Percentiles rank a stretch among this genome's conserved stretches.
Conservation (phyloP, 30 jellyfish, hydroid and myxozoan genomes). For the Chironex yamaguchii region DNA sequence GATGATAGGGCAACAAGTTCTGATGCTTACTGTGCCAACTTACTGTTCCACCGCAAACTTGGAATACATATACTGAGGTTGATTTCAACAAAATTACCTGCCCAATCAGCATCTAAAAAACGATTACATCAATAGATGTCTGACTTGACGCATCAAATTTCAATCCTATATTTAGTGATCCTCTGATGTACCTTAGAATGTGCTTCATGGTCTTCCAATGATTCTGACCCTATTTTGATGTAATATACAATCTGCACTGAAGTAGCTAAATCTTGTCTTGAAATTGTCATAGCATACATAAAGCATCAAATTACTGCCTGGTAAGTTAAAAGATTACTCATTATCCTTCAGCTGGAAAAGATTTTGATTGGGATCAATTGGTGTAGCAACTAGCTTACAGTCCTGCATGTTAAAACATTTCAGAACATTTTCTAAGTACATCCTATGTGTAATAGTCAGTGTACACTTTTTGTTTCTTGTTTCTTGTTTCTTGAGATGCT, state of each 20-base stretch:
- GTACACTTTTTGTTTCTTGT: no score
- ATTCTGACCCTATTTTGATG: slow-evolving; percentile 30
- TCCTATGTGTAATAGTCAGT: slow-evolving; percentile 40
- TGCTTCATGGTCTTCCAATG: slow-evolving; percentile 47
- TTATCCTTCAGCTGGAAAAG: slow-evolving; percentile 29
- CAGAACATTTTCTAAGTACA: neutral
- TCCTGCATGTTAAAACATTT: slow-evolving; percentile 18
- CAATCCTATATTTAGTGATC: slow-evolving; percentile 43
- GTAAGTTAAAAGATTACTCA: slow-evolving; percentile 9
- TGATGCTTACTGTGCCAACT: slow-evolving; percentile 50
- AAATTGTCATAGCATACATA: slow-evolving; percentile 35
- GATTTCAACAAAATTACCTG: no score
- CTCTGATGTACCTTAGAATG: slow-evolving; percentile 47
- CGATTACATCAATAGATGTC: neutral
- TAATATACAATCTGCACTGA: neutral
- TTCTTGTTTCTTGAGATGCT: slow-evolving; percentile 56
- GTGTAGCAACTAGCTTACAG: slow-evolving; percentile 64
- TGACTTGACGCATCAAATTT: slow-evolving; percentile 15
- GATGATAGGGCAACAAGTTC: slow-evolving; percentile 41
- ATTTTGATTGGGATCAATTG: slow-evolving; percentile 28
- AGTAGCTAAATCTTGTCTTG: slow-evolving; percentile 44
- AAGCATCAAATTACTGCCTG: slow-evolving; percentile 40
- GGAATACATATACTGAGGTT: slow-evolving; percentile 34
- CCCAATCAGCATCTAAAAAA: slow-evolving; percentile 6
- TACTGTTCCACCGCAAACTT: slow-evolving; percentile 14